phyloP scores from a whole-genome alignment of 2,888 invertebrate genomes.

The Pegoplata infirma region DNA sequence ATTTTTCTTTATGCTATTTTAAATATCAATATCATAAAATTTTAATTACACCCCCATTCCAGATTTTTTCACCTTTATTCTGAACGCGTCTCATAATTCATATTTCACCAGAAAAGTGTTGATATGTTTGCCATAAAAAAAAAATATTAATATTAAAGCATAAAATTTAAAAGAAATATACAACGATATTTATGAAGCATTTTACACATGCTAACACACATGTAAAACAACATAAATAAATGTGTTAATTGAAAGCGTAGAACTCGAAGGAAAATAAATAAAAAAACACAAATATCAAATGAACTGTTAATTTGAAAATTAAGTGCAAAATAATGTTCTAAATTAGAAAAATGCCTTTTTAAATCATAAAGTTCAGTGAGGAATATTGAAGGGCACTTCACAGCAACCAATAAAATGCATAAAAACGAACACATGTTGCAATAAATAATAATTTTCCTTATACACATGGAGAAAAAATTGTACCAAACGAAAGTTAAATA shows the following conservation, averaged over 20 bases:
- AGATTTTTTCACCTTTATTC: background rate
- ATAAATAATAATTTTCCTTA: constrained; percentile 25
- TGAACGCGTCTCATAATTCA: background rate
- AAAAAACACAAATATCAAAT: constrained; percentile 6
- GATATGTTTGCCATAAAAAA: constrained; percentile 10
- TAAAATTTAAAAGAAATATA: background rate
- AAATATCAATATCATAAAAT: too few relatives aligned
- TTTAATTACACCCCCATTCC: background rate
- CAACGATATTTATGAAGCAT: constrained; percentile 18
- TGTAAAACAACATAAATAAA: constrained; percentile 19
- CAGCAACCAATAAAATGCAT: background rate
- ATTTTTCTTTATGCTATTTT: too few relatives aligned
- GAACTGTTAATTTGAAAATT: constrained; percentile 45
- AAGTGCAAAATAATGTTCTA: constrained; percentile 44
- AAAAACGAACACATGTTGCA: constrained; percentile 17
- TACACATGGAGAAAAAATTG: background rate
- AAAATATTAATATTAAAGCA: constrained; percentile 4
- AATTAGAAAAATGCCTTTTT: constrained; percentile 28
- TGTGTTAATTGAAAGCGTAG: too few relatives aligned
- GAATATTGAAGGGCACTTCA: background rate
- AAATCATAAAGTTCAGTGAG: background rate
- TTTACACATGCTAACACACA: constrained; percentile 21
- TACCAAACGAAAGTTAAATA: background rate
- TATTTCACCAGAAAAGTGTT: constrained; percentile 5
- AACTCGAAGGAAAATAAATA: too few relatives aligned